phyloP scores from a whole-genome alignment of 2,797 vertebrate genomes.

The Argya squamiceps region DNA sequence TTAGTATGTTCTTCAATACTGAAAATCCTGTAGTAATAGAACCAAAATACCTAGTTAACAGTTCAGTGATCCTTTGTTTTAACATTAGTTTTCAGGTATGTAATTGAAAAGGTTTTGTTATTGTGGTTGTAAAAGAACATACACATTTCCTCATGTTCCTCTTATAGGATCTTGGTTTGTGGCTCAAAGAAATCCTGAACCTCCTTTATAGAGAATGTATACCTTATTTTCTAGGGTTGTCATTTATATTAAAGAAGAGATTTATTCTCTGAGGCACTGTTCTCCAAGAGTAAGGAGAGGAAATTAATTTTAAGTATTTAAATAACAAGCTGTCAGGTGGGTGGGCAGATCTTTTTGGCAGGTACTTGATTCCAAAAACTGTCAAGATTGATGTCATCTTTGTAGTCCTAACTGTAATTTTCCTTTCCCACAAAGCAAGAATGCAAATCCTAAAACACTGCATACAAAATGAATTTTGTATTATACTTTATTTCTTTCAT shows the following conservation, averaged over 20 bases:
- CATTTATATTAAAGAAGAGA: slow-evolving; percentile 22
- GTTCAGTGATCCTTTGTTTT: neutral
- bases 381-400: slow-evolving; percentile 1
- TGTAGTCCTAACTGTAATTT: slow-evolving; percentile 15
- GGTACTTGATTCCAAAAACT: neutral
- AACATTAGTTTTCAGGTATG: neutral
- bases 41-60: neutral
- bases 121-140: neutral
- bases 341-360: neutral
- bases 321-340: neutral
- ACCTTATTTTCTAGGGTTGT: neutral
- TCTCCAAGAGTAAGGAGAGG: neutral
- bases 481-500: neutral
- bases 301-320: neutral
- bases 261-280: neutral
- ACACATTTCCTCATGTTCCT: neutral
- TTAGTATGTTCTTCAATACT: neutral
- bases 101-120: neutral
- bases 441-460: neutral
- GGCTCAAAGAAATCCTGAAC: neutral
- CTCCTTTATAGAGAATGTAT: neutral
- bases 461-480: neutral
- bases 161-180: neutral
- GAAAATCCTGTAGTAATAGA: neutral
- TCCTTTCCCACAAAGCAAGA: neutral